phyloP scores from a whole-genome alignment of 2,888 invertebrate genomes.

The Auanema freiburgensis region DNA sequence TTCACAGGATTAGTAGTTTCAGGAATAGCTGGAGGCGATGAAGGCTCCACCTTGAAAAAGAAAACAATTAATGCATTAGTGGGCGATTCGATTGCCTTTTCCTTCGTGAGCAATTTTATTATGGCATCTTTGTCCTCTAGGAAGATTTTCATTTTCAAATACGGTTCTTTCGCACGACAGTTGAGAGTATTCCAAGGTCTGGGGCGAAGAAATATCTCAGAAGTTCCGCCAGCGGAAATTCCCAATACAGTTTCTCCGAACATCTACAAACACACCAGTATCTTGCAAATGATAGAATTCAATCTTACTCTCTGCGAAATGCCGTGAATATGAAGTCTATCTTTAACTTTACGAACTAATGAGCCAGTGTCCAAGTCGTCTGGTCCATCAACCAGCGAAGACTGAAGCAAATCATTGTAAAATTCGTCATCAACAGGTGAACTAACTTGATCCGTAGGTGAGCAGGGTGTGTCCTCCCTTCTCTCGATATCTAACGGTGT shows the following conservation, averaged over 20 bases:
- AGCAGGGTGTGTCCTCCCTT: too few relatives aligned
- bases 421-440: not conserved
- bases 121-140: constrained; percentile 31
- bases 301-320: constrained; percentile 83
- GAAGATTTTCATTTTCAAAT: constrained; percentile 31
- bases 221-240: constrained; percentile 84
- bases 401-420: not conserved
- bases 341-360: constrained; percentile 74
- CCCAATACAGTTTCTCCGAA: constrained; percentile 97
- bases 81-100: constrained; percentile 11
- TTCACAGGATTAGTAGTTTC: constrained; percentile 6
- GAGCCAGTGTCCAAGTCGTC: constrained; percentile 92
- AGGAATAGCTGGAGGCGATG: not conserved
- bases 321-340: constrained; percentile 67
- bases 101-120: constrained; percentile 22
- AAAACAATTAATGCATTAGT: not conserved
- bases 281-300: not conserved
- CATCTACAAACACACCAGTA: constrained; percentile 47
- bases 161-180: constrained; percentile 72
- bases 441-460: too few relatives aligned
- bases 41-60: constrained; percentile 17
- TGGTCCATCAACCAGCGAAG: not conserved
- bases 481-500: too few relatives aligned
- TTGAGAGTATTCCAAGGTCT: constrained; percentile 99
- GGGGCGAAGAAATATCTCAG: constrained; percentile 93